phyloP scores from a whole-genome alignment of 2,888 invertebrate species.

The Xestia ashworthii region DNA sequence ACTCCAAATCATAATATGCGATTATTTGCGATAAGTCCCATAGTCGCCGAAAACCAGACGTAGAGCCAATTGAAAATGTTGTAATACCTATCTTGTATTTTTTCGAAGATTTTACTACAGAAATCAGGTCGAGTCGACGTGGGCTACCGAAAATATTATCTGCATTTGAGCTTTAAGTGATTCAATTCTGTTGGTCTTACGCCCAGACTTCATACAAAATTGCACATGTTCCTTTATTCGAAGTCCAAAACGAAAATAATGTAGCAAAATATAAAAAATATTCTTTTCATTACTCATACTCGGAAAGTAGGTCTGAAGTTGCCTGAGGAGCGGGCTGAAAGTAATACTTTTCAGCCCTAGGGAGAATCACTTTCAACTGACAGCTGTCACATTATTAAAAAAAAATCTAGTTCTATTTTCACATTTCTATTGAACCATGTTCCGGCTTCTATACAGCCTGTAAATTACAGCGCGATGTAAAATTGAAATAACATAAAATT shows the following conservation, averaged over 20 bases:
- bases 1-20: background rate
- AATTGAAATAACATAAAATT: too few relatives aligned
- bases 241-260: constrained; percentile 24
- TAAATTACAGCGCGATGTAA: too few relatives aligned
- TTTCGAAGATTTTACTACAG: background rate
- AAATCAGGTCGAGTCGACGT: background rate
- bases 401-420: too few relatives aligned
- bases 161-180: background rate
- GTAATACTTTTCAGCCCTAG: too few relatives aligned
- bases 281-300: too few relatives aligned
- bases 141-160: background rate
- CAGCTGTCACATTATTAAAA: too few relatives aligned
- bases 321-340: too few relatives aligned
- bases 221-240: constrained; percentile 14
- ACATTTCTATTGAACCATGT: too few relatives aligned
- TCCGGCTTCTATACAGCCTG: too few relatives aligned
- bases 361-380: too few relatives aligned
- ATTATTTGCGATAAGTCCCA: background rate
- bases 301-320: too few relatives aligned
- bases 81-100: background rate
- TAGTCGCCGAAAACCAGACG: background rate
- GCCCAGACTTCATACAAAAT: background rate
- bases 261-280: constrained; percentile 45
- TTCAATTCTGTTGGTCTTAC: background rate
- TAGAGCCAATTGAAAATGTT: background rate